phyloP scores from a whole-genome alignment of 2,888 invertebrate genomes.

The Sericinus montela region DNA sequence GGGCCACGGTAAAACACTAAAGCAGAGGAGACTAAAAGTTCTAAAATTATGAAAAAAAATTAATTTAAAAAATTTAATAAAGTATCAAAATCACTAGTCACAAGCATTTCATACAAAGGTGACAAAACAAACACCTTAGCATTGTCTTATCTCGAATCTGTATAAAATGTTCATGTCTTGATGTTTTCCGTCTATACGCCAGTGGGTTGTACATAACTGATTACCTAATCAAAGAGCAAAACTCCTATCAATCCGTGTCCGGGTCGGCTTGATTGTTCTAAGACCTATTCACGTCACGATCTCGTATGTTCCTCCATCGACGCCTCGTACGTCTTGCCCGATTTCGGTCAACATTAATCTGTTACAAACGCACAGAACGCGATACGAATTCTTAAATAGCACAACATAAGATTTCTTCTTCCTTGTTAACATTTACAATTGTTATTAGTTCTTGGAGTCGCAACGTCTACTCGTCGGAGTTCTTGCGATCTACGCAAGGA shows the following conservation, averaged over 20 bases:
- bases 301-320: constrained; percentile 53
- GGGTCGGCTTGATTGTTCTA: constrained; percentile 47
- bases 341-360: constrained; percentile 54
- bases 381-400: constrained; percentile 43
- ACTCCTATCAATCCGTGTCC: constrained; percentile 35
- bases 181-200: constrained; percentile 10
- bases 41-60: too few species aligned
- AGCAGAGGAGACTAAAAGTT: too few species aligned
- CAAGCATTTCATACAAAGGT: too few species aligned
- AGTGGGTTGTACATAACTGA: constrained; percentile 14
- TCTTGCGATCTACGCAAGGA: constrained; percentile 31
- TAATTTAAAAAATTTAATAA: too few species aligned
- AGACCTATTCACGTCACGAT: constrained; percentile 50
- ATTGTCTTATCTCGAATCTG: neutral
- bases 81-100: too few species aligned
- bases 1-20: too few species aligned
- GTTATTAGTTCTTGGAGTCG: constrained; percentile 63
- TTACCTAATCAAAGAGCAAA: constrained; percentile 15
- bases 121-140: too few species aligned
- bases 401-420: constrained; percentile 31
- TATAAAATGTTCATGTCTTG: constrained; percentile 6
- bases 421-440: constrained; percentile 50
- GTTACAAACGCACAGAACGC: constrained; percentile 42
- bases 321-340: constrained; percentile 58
- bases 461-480: constrained; percentile 36